Percentiles rank a stretch among this genome's conserved stretches.
Evolutionary conservation across 53 echinoderm and acorn worm genomes (phyloP).

Genomic region (Stichopus horrens): DNA sequence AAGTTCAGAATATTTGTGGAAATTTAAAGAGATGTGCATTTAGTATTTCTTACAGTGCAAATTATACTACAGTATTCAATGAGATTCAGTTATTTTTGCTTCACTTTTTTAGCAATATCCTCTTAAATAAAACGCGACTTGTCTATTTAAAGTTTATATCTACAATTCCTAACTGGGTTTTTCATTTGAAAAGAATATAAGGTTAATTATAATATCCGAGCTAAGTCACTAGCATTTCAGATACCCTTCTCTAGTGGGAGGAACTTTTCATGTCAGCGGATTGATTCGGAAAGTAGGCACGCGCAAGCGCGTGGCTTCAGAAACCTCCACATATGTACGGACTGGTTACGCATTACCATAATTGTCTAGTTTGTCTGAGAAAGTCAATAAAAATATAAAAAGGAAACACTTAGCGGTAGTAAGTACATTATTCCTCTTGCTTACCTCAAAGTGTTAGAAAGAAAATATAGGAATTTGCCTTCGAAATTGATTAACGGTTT

Average conservation of each 20-base stretch:
- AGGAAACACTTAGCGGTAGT: slow-evolving; percentile 1
- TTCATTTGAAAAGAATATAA: too few relatives aligned
- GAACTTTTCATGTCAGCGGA: slow-evolving; percentile 27
- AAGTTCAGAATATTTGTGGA: too few relatives aligned
- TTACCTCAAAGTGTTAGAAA: not conserved
- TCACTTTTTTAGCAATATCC: too few relatives aligned
- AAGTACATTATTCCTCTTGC: not conserved
- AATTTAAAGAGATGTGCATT: too few relatives aligned
- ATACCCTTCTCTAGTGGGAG: slow-evolving; percentile 13
- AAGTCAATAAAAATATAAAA: slow-evolving; percentile 10
- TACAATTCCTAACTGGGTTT: too few relatives aligned
- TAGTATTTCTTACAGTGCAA: too few relatives aligned
- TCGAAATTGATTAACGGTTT: slow-evolving; percentile 11
- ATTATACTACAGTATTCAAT: too few relatives aligned
- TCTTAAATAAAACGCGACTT: too few relatives aligned
- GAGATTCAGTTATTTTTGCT: too few relatives aligned
- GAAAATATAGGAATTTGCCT: not conserved
- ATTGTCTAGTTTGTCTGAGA: slow-evolving; percentile 11
- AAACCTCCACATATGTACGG: slow-evolving; percentile 6
- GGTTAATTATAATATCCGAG: too few relatives aligned
- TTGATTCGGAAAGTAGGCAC: slow-evolving; percentile 27
- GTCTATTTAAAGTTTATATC: too few relatives aligned
- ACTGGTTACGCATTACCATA: slow-evolving; percentile 15
- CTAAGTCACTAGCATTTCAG: not conserved
- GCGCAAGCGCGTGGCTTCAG: slow-evolving; percentile 41